Percentiles rank a stretch among this genome's conserved stretches.
Evolutionary conservation across 2,797 vertebrate genomes (phyloP).

Genomic region (Leptodactylus fallax): DNA sequence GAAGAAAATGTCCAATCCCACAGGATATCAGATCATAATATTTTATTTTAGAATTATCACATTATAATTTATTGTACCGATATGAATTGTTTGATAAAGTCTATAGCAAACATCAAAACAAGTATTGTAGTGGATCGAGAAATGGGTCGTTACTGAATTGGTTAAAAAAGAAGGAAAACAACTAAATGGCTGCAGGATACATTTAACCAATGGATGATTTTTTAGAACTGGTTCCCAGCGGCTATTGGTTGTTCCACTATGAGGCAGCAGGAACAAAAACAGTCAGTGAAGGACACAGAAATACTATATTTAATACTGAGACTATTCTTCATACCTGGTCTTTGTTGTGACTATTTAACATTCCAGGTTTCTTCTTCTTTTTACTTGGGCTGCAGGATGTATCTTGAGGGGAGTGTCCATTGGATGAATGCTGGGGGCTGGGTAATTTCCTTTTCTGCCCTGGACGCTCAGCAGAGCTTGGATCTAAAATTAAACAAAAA

Average conservation of each 20-base stretch:
- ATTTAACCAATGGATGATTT: neutral
- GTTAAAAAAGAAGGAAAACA: neutral
- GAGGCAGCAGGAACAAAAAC: neutral
- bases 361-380: conserved; percentile 99
- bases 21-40: neutral
- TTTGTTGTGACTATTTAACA: conserved; percentile 88
- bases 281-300: neutral
- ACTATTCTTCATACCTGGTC: conserved; percentile 88
- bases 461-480: conserved; percentile 86
- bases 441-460: conserved; percentile 93
- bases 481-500: conserved; percentile 73
- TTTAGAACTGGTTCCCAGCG: neutral
- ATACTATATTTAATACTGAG: neutral
- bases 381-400: conserved; percentile 93
- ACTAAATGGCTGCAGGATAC: neutral
- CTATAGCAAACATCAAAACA: neutral
- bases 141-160: neutral
- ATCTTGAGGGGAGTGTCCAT: conserved; percentile 95
- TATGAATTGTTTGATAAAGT: neutral
- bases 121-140: neutral
- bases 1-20: neutral
- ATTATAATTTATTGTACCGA: no score
- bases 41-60: no score
- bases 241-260: neutral
- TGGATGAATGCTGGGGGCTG: conserved; percentile 96